phyloP scores from a whole-genome alignment of 2,113 vertebrate genomes.

The Cavia aperea region DNA sequence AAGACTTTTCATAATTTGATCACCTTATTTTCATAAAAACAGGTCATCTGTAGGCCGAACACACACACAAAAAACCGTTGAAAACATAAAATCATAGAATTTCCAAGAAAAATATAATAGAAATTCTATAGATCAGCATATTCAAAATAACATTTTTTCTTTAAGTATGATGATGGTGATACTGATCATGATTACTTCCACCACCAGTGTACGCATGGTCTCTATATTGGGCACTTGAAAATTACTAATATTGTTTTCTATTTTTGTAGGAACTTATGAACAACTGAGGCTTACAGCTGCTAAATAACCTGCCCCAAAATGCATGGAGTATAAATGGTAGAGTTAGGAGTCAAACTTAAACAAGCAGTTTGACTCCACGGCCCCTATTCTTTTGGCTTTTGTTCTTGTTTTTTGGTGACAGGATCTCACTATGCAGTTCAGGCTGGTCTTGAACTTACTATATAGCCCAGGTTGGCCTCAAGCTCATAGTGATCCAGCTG shows the following conservation, averaged over 20 bases:
- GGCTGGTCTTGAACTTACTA: neutral
- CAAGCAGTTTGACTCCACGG: neutral
- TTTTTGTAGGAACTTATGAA: neutral
- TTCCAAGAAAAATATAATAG: constrained; percentile 18
- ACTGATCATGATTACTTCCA: neutral
- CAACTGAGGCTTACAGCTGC: neutral
- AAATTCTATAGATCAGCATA: neutral
- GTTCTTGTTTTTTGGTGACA: neutral
- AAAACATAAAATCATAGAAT: constrained; percentile 37
- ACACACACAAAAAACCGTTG: neutral
- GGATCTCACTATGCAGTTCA: neutral
- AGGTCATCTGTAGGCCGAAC: neutral
- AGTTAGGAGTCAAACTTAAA: neutral
- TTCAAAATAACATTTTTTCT: neutral
- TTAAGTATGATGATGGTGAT: neutral
- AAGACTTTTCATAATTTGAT: constrained; percentile 9
- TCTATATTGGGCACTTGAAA: neutral
- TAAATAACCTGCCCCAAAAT: constrained; percentile 4
- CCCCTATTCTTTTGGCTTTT: neutral
- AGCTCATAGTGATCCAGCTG: neutral
- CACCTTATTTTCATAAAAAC: constrained; percentile 46
- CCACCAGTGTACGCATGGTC: fast-evolving
- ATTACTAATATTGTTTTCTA: neutral
- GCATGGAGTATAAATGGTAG: neutral
- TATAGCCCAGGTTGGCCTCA: neutral